A percentile compares a stretch with the other conserved stretches of the same genome.
Evolutionary conservation across 2,888 invertebrate genomes (phyloP).

Genomic region (Clitarchus hookeri): DNA sequence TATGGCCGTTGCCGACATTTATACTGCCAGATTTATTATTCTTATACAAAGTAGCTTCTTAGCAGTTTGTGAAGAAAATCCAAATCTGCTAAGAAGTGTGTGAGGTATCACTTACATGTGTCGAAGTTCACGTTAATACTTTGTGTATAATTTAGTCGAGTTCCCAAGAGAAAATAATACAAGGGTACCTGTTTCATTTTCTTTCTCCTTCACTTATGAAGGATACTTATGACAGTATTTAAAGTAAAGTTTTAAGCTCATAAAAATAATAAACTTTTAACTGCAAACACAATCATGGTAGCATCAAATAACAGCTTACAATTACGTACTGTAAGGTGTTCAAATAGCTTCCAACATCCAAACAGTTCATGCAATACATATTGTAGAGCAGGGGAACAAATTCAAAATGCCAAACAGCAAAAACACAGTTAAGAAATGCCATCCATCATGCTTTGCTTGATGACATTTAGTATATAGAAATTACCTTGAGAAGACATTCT

Average conservation of each 20-base stretch:
- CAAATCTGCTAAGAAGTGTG: too few species aligned
- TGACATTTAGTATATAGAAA: conserved; percentile 32
- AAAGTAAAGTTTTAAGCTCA: not conserved
- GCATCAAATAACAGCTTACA: not conserved
- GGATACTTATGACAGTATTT: not conserved
- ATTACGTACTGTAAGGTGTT: not conserved
- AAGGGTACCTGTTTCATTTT: not conserved
- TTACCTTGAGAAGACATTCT: conserved; percentile 95
- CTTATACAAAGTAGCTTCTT: too few species aligned
- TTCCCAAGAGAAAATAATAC: not conserved
- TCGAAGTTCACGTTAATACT: too few species aligned
- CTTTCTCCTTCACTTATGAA: not conserved
- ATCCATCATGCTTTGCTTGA: conserved; percentile 27
- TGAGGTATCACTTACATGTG: too few species aligned
- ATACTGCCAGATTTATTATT: too few species aligned
- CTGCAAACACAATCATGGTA: not conserved
- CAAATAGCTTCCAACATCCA: not conserved
- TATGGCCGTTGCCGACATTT: too few species aligned
- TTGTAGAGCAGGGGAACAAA: not conserved
- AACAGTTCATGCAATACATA: not conserved
- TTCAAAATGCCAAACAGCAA: not conserved
- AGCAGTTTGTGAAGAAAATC: too few species aligned
- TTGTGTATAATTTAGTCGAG: too few species aligned
- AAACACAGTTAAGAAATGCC: conserved; percentile 10
- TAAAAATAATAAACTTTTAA: not conserved